These are phyloP conservation scores for Trididemnum nubilum DNA, from an alignment of 23 tunicate genomes.

Conservation along the genomic window DNA sequence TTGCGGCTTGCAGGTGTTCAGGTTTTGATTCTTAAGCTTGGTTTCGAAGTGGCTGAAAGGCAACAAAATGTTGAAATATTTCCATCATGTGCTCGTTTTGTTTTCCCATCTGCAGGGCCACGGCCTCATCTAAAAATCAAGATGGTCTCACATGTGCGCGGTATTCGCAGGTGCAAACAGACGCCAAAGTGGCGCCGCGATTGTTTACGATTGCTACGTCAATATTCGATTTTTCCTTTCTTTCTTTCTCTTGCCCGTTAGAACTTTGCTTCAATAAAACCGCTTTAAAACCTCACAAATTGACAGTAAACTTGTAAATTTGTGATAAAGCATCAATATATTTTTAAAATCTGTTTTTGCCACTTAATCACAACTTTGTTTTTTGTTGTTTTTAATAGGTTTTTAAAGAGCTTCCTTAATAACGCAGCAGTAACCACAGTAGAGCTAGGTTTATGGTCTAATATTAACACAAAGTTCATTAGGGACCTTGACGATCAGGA, in stretches of 20 bases:
- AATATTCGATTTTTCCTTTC: neutral
- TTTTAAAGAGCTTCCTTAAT: too few relatives aligned
- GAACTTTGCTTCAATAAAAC: neutral
- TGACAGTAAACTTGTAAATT: constrained; percentile 11
- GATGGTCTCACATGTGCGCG: constrained; percentile 30
- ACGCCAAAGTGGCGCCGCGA: constrained; percentile 70
- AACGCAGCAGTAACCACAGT: too few relatives aligned
- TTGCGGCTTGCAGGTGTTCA: too few relatives aligned
- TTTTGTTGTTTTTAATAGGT: too few relatives aligned
- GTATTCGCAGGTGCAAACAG: constrained; percentile 65
- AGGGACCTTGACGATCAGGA: too few relatives aligned
- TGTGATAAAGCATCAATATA: too few relatives aligned
- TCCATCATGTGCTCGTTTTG: neutral
- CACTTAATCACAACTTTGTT: too few relatives aligned
- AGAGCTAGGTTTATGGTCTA: too few relatives aligned
- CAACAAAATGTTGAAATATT: neutral
- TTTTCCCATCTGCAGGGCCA: constrained; percentile 32
- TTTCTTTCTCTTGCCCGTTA: constrained; percentile 23
- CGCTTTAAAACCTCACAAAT: neutral
- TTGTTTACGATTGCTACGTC: constrained; percentile 39
- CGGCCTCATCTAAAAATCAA: constrained; percentile 8
- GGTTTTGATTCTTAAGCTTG: too few relatives aligned
- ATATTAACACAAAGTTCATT: too few relatives aligned
- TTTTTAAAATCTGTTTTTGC: too few relatives aligned
- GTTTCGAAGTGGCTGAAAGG: too few relatives aligned